phyloP scores from a whole-genome alignment of 1,140 invertebrate genomes.

The Cotesia typhae region DNA sequence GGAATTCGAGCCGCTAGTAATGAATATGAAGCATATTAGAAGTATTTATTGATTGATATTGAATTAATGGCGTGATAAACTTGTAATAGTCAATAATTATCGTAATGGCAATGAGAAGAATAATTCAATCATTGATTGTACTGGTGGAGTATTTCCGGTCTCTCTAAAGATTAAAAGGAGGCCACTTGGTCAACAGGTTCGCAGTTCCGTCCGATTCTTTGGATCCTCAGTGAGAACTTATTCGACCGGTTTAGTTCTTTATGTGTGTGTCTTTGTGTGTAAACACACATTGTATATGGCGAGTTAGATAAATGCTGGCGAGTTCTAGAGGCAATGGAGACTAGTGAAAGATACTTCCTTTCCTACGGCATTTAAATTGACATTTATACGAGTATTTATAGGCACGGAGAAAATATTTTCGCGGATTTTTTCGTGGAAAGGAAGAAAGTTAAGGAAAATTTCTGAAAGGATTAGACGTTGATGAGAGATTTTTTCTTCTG shows the following conservation, averaged over 20 bases:
- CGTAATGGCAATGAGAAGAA: neutral
- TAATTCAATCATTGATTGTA: conserved; percentile 4
- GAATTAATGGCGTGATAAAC: too few relatives aligned
- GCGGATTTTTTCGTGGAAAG: too few relatives aligned
- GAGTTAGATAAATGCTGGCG: too few relatives aligned
- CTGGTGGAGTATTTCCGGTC: conserved; percentile 54
- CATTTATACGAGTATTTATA: neutral
- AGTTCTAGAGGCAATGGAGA: neutral
- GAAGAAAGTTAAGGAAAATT: too few relatives aligned
- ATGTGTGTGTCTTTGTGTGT: neutral
- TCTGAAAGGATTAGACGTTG: too few relatives aligned
- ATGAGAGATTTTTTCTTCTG: too few relatives aligned
- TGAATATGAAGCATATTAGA: too few relatives aligned
- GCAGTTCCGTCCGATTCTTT: conserved; percentile 58
- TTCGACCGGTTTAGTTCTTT: conserved; percentile 55
- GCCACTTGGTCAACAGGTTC: conserved; percentile 65
- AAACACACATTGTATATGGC: neutral
- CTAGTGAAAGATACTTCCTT: conserved; percentile 26
- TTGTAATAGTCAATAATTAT: too few relatives aligned
- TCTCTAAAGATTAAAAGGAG: conserved; percentile 53
- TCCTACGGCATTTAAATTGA: neutral
- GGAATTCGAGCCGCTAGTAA: too few relatives aligned
- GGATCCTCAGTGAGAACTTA: conserved; percentile 61
- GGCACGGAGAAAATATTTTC: too few relatives aligned
- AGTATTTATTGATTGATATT: too few relatives aligned